A percentile compares a stretch with the other conserved stretches of the same genome.
Evolutionary conservation across 2,888 invertebrate genomes (phyloP).

Genomic region (Leptinotarsa tumamoca): DNA sequence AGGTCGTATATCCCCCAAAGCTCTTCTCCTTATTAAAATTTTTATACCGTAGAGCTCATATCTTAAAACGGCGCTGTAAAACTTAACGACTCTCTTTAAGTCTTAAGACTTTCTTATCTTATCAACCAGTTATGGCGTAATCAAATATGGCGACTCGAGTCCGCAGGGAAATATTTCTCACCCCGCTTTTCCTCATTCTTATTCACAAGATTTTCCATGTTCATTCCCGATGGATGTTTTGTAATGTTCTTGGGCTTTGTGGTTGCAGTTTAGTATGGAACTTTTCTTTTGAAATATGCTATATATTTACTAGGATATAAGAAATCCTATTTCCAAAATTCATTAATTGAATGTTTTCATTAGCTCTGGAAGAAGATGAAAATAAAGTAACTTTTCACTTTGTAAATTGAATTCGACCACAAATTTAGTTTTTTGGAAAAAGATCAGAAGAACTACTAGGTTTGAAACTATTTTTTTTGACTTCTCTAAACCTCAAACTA

Average conservation of each 20-base stretch:
- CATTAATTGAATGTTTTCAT: too few species aligned
- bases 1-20: conserved; percentile 25
- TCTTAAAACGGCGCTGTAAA: conserved; percentile 62
- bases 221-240: conserved; percentile 1
- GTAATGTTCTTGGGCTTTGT: background rate
- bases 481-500: too few species aligned
- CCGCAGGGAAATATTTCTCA: conserved; percentile 51
- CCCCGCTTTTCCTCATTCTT: conserved; percentile 38
- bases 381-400: too few species aligned
- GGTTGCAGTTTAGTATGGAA: too few species aligned
- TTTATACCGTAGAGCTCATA: conserved; percentile 51
- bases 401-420: too few species aligned
- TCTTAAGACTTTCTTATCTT: conserved; percentile 65
- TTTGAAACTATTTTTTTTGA: too few species aligned
- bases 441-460: too few species aligned
- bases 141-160: conserved; percentile 62
- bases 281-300: too few species aligned
- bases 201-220: background rate
- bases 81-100: conserved; percentile 63
- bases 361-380: too few species aligned
- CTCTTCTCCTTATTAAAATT: conserved; percentile 51
- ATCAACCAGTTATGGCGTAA: conserved; percentile 65
- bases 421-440: too few species aligned
- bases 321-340: too few species aligned
- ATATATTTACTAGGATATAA: too few species aligned